Base-by-base conservation (phyloP, 2,888 invertebrate genomes). In the Beris chalybata region DNA sequence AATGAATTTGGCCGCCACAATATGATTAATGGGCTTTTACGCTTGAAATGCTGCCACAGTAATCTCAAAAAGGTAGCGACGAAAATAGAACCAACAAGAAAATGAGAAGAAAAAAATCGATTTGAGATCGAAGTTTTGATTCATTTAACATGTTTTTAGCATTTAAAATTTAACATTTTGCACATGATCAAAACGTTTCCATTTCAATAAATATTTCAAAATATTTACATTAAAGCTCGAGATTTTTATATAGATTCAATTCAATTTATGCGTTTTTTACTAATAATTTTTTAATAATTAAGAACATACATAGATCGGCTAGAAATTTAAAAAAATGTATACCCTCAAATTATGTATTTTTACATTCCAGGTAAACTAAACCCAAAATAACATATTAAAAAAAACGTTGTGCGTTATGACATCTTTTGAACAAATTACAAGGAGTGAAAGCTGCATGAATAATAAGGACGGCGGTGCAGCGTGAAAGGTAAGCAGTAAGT, bases 1-100 rank as follows among this genome's bases (percentile, higher is more conserved):
- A 64, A 64, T 64, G 64, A 64, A 64, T 55, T 44, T 31, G 53
- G 30, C 50, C 32, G 48, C 59, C 50, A 48, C 13, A 44, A 50
- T 5, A 64, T 64, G 54, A 55, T 64, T 55, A 64, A 64, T 64
- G 55, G 32, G 22, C n/a, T 31, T 55, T 55, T 55, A 64, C 54
- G 47, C 64, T 64, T 31, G n/a, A 64, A 64, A 55, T 38, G 38
- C 38, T 38, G 61, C 61, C 52, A 32, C 38, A 38, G 53, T 43
- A 38, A 64, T 64, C 12, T 31, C 15, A 2, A 52, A 64, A 64
- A 64, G 54, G 64, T 64, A 64, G 38, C 32, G 64, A 44, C 54
- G 15, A 15, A 64, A 64, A 64, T 64, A 64, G 64, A 64, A 45
- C 29, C 12, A 45, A 44, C 38, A 9, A 38, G 9, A 38, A 38